Evolutionary conservation across 2,113 vertebrate species (phyloP).

Genomic region (Alexandromys fortis): DNA sequence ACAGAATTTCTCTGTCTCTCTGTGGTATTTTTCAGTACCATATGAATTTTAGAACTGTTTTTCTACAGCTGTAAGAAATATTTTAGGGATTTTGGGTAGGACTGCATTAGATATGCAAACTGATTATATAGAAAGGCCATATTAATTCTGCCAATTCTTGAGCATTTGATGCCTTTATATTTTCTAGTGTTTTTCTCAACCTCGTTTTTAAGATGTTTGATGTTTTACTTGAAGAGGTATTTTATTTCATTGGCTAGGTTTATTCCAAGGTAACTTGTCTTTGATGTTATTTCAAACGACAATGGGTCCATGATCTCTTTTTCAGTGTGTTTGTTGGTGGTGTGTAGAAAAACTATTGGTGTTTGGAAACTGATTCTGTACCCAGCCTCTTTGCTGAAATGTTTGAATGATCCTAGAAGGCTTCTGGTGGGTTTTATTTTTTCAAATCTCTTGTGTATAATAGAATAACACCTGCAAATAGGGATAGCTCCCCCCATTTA

Average conservation of each 20-base stretch:
- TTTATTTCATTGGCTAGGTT: background rate
- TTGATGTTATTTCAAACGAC: background rate
- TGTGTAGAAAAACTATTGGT: background rate
- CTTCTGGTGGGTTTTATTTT: background rate
- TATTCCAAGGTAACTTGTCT: background rate
- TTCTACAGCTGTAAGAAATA: background rate
- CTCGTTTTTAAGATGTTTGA: background rate
- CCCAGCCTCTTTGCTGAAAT: background rate
- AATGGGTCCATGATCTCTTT: background rate
- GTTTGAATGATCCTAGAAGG: background rate
- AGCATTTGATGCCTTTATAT: background rate
- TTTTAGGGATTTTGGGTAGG: background rate
- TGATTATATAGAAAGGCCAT: background rate
- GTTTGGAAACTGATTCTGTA: background rate
- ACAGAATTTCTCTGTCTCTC: background rate
- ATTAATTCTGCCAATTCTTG: background rate
- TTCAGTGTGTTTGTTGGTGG: background rate
- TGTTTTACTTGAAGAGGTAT: background rate
- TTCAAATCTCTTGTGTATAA: background rate
- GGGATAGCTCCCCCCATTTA: background rate
- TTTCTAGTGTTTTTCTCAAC: background rate
- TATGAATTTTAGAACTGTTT: background rate
- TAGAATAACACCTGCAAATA: background rate
- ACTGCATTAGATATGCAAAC: background rate
- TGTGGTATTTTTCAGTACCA: background rate